Base-by-base conservation (phyloP, 2,797 vertebrate genomes). In the Urocyon cinereoargenteus region DNA sequence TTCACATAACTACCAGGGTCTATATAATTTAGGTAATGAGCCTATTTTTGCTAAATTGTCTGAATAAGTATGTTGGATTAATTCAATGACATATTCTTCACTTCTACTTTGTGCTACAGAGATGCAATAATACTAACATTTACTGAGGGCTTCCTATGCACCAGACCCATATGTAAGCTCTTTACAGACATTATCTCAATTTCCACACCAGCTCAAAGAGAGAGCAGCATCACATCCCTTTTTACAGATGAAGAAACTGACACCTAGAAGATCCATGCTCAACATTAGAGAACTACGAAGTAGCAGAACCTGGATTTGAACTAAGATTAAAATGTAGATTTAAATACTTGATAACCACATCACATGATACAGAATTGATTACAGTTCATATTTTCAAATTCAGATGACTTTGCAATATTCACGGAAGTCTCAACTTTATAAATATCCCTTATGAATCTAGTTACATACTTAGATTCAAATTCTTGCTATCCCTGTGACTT, bases 41-140 rank as follows among this genome's bases (percentile, higher is more conserved):
- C 93, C 93, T 93, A 59, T 75, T 95, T 97, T 95, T 95, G 72
- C 77, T 85, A 79, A 97, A 72, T 81, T 96, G 53, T 77, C 79
- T 95, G 64, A 93, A 16, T 95, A 93, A 94, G 15, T 82, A 86
- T 92, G 40, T 96, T 93, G 86, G 66, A 94, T 96, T 96, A 95
- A 97, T 89, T 93, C 36, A 94, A 51, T 94, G 64, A 51, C n/a
- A 66, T 68, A 57, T 79, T 93, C 70, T 93, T 92, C 83, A 83
- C 55, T 36, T 53, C 66, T 83, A 15, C 66, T 90, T 92, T 94
- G 28, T 93, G 31, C 77, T 91, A 40, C 59, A 93, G 62, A 96
- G 3, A 66, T 86, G 59, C 5, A 24, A 70, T 78, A 92, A 87
- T 72, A 55, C 34, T 94, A 72, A 87, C 45, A 82, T 83, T 82